Base-by-base conservation (phyloP, 2,113 vertebrate genomes). In the Channa maculata region DNA sequence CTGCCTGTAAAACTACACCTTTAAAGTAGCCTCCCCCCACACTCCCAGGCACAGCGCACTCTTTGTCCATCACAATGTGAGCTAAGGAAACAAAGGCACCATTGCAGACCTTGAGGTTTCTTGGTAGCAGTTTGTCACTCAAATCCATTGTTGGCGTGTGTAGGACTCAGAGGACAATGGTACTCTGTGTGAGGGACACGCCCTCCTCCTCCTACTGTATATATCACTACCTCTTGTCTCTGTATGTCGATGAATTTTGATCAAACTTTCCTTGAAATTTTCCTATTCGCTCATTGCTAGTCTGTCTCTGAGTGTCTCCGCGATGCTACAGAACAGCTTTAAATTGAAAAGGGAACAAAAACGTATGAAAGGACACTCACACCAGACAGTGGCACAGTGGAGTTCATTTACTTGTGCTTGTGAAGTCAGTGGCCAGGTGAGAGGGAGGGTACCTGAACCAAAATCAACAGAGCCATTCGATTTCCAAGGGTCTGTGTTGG, bases 11-110 rank as follows among this genome's bases (percentile, higher is more conserved):
- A 87, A 77, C 64, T 80, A 89, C 75, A 89, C 83, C 80, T 67
- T 75, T 39, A 54, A 53, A 65, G 73, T 45, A 10, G 64, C 85
- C 75, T 79, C 86, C 86, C 87, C 78, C 88, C 36, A 71, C 83
- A 46, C 80, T 6, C 53, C 74, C 64, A 24, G 69, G 80, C 57
- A 85, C 81, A 87, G 75, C 57, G 50, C 72, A 71, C 77, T 89
- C 87, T 93, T 92, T 94, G 90, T 93, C 88, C 79, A 75, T 75
- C 86, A 92, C 83, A 91, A 90, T 91, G 89, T 86, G 82, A 88
- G 86, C 77, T 5, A 1, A 10, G 82, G 75, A 82, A 86, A 94
- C 92, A 94, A 94, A 94, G 92, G 85, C 77, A 62, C 89, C 86
- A 89, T 91, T 92, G 88, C 91, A 55, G 74, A 69, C 81, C 88